Evolutionary conservation across 2,888 invertebrate species (phyloP).

Genomic region (Brachylomia viminalis): DNA sequence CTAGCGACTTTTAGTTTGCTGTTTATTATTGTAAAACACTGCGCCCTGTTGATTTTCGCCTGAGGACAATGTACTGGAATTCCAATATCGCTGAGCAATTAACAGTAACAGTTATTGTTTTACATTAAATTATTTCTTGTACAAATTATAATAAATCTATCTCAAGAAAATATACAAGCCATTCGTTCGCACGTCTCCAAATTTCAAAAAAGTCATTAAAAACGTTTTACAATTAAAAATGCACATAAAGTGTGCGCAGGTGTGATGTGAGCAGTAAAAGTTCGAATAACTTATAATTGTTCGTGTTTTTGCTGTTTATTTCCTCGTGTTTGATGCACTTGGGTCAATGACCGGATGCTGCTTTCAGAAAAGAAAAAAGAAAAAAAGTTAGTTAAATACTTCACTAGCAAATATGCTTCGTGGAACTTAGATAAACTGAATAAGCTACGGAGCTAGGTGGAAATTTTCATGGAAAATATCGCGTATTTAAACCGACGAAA

Average conservation of each 20-base stretch:
- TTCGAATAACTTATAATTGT: conserved; percentile 43
- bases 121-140: not conserved
- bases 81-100: conserved; percentile 1
- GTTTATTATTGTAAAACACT: not conserved
- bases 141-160: conserved; percentile 4
- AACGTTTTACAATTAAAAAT: conserved; percentile 40
- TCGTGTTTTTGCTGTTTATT: conserved; percentile 29
- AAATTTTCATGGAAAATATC: not conserved
- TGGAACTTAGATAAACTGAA: too few species aligned
- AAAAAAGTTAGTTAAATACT: not conserved
- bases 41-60: not conserved
- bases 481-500: not conserved
- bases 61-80: not conserved
- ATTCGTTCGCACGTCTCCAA: conserved; percentile 40
- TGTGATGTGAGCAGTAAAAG: conserved; percentile 43
- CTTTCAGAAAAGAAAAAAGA: not conserved
- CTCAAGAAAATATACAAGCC: not conserved
- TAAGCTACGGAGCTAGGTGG: not conserved
- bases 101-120: not conserved
- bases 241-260: conserved; percentile 45
- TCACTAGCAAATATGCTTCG: not conserved
- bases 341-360: conserved; percentile 16
- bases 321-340: not conserved
- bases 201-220: conserved; percentile 51
- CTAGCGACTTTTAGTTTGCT: not conserved